Evolutionary conservation across 2,113 vertebrate species (phyloP), one percentile per base, ranked within the genome.

Genomic region (Xyliphius kryptos): DNA sequence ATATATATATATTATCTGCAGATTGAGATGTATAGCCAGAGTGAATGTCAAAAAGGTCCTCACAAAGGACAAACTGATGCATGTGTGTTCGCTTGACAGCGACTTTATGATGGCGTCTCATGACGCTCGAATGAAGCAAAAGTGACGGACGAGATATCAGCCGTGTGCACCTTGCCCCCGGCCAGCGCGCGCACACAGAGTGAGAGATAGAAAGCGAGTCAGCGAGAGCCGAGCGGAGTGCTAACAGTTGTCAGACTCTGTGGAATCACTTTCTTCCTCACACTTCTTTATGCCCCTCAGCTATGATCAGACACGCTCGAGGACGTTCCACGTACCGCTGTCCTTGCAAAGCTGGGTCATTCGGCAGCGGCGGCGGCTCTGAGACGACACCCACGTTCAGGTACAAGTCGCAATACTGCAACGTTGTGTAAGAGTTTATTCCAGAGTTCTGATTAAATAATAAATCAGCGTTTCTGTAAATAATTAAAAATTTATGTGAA

Each of bases 131-230:
- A 41, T 5, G n/a, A 11, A 17, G 6, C 37, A 19, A 37, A 19
- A 43, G 40, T 38, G 20, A 41, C 40, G 52, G 7, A 36, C 12
- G 7, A 11, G 52, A 22, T 54, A 54, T 54, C 52, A 54, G 52
- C n/a, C 2, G 52, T 7, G 52, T 36, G 52, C 52, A 54, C 52
- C 52, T 54, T 44, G 56, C 56, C 40, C 19, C 40, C 20, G 13
- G 50, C 55, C 50, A 36, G 15, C 26, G 53, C 52, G 49, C 71
- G 62, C 66, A 41, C 9, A 41, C 40, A 41, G 9, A 2, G 40
- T 41, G 40, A 13, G 40, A 8, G n/a, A n/a, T n/a, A n/a, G n/a
- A n/a, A n/a, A n/a, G 13, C 9, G 40, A 41, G 40, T 7, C 5
- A 41, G 4, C 4, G 26, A 32, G 26, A 32, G 26, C 26, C 7